phyloP scores from a whole-genome alignment of 64 coral and sea anemone species.

The Dendronephthya gigantea region DNA sequence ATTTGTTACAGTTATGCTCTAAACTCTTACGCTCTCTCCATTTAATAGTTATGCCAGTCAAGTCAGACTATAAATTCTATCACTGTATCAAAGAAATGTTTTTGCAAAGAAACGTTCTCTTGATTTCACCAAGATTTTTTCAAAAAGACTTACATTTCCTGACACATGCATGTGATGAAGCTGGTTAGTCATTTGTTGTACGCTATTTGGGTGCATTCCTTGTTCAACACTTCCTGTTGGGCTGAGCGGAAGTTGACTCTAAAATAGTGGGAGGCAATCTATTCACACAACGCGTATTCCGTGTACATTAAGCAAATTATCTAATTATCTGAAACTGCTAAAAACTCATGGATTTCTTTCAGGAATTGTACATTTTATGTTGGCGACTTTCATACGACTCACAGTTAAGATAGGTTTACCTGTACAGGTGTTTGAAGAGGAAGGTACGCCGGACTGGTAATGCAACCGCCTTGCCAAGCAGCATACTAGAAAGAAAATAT shows the following conservation, averaged over 20 bases:
- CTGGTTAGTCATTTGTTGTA: not conserved
- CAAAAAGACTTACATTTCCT: not conserved
- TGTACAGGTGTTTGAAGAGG: not conserved
- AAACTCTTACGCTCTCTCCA: no score
- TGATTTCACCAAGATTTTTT: not conserved
- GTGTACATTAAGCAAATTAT: no score
- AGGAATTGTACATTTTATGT: no score
- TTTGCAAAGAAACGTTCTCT: no score
- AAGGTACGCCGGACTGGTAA: not conserved
- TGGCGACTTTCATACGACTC: not conserved
- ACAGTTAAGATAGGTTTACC: not conserved
- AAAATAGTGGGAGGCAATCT: not conserved
- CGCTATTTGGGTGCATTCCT: not conserved
- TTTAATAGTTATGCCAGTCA: no score
- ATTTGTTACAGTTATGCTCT: no score
- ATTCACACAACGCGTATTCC: no score
- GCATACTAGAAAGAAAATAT: not conserved
- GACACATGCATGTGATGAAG: slow-evolving; percentile 6
- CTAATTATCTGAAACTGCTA: no score
- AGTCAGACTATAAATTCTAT: no score
- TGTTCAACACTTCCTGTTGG: not conserved
- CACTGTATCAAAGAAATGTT: no score
- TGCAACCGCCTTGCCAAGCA: not conserved
- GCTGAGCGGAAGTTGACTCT: not conserved
- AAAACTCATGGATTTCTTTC: no score